Conservation (phyloP, 2,797 vertebrate species). For the Brachymystax lenok region DNA sequence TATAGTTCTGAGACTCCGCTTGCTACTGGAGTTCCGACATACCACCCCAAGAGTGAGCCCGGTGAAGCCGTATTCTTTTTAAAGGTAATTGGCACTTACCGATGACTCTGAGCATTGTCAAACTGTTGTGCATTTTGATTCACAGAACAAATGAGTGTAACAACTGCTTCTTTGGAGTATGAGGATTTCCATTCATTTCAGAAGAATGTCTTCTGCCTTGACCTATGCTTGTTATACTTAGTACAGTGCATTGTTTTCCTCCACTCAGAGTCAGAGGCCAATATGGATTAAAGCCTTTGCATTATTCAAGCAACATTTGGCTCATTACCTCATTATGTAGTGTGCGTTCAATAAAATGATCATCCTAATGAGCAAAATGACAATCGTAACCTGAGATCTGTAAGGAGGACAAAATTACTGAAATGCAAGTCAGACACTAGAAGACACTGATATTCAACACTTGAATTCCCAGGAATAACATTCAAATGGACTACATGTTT, state of each 20-base stretch:
- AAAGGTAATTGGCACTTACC: conserved; percentile 31
- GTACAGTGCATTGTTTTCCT: background rate
- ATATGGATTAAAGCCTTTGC: background rate
- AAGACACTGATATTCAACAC: background rate
- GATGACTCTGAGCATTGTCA: conserved; percentile 11
- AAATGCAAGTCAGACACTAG: background rate
- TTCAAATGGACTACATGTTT: too few species aligned
- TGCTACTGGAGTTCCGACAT: conserved; percentile 18
- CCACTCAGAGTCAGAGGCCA: background rate
- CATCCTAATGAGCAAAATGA: background rate
- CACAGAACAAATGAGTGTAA: background rate
- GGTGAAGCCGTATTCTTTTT: conserved; percentile 20
- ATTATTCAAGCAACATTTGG: background rate
- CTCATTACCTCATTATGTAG: background rate
- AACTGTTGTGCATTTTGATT: background rate
- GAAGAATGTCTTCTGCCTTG: background rate
- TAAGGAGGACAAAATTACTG: background rate
- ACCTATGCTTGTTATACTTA: background rate
- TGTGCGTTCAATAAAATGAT: background rate
- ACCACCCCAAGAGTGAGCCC: conserved; percentile 17
- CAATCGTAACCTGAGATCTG: background rate
- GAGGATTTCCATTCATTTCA: background rate
- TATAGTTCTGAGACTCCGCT: conserved; percentile 30
- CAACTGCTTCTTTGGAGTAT: background rate
- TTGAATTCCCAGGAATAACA: too few species aligned